Base-by-base conservation (phyloP, 2,797 vertebrate species). In the Alca torda region DNA sequence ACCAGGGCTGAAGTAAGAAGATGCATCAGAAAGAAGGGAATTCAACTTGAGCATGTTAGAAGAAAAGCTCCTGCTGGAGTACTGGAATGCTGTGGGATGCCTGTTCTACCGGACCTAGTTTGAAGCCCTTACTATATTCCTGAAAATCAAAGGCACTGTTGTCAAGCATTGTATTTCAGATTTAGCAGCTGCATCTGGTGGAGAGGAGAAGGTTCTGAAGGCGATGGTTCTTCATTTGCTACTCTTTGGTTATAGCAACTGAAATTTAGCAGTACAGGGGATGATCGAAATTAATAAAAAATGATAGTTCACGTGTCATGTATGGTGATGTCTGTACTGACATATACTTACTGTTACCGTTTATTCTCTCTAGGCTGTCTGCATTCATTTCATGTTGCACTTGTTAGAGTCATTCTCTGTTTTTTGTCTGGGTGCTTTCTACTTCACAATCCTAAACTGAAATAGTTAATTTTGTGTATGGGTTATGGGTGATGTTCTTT, bases 321-420 rank as follows among this genome's bases (percentile, higher is more conserved):
- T 78, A 10, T 31, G 18, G 16, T 31, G 10, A 21, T 86, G 30
- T n/a, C 48, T 65, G 13, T 74, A 33, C 7, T 35, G 73, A 17
- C 10, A 3, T 51, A 35, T 33, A 28, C 28, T 74, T 84, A 15
- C 10, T 77, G 19, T 54, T 75, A 64, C n/a, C 7, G 2, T 74
- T 82, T 43, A 7, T 81, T 89, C 41, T 87, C 10, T 39, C 76
- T 4, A 15, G 31, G 6, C 43, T 59, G 26, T 10, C 30, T 70
- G 15, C 0, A 0, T 69, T 83, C 19, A 5, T 63, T 86, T 28
- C 8, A 5, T 5, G 3, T 77, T 84, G 35, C 5, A 5, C 26
- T 78, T 70, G 4, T 28, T 60, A 41, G 53, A 73, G 25, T 57
- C 25, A 31, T 80, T 14, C 15, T 93, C 50, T 78, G 10, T 1